Percentiles rank a stretch among this genome's conserved stretches.
These are phyloP conservation scores for Hypothenemus hampei DNA, from an alignment of 1,140 invertebrate genomes.

Conservation along the genomic window DNA sequence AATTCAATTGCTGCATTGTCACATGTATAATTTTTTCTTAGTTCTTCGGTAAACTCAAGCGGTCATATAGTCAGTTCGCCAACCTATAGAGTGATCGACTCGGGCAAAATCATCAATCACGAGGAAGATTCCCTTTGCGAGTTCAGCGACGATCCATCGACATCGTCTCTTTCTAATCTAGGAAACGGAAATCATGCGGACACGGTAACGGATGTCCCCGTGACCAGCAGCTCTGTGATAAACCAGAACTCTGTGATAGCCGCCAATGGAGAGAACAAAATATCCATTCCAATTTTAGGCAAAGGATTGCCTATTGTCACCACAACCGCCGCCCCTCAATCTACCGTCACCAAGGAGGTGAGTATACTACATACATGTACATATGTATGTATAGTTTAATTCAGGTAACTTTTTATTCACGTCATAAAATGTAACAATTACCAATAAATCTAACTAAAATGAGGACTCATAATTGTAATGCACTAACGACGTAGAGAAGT, in stretches of 20 bases:
- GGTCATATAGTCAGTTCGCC: background rate
- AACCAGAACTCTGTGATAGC: constrained; percentile 29
- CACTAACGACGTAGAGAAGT: too few relatives aligned
- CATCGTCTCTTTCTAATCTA: background rate
- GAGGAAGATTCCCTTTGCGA: background rate
- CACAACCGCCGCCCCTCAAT: constrained; percentile 7
- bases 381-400: too few relatives aligned
- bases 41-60: background rate
- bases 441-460: too few relatives aligned
- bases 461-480: too few relatives aligned
- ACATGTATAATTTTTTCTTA: background rate
- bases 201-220: constrained; percentile 26
- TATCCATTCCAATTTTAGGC: constrained; percentile 34
- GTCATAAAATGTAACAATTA: too few relatives aligned
- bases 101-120: too few relatives aligned
- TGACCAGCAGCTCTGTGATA: constrained; percentile 27
- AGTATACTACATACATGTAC: constrained; percentile 14
- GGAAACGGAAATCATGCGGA: too few relatives aligned
- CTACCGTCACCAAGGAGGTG: constrained; percentile 32
- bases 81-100: background rate
- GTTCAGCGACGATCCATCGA: background rate
- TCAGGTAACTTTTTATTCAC: too few relatives aligned
- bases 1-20: too few relatives aligned
- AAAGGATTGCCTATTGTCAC: constrained; percentile 31
- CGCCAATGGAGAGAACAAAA: constrained; percentile 28